A percentile compares a stretch with the other conserved stretches of the same genome.
Evolutionary conservation across 2,797 vertebrate genomes (phyloP).

Genomic region (Manis crassicaudata): DNA sequence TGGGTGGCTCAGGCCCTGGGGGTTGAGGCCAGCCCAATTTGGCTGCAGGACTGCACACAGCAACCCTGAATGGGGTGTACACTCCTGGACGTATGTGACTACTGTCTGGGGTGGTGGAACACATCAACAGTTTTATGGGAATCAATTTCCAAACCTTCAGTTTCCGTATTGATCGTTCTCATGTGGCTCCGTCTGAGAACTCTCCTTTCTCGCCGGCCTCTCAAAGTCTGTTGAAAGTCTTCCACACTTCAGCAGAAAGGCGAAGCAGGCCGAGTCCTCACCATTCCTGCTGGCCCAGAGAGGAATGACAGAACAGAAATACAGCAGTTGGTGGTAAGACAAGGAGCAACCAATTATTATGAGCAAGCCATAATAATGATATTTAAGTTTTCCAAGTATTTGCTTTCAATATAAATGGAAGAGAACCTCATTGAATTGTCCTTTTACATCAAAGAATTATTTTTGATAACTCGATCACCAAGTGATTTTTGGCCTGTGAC

Average conservation of each 20-base stretch:
- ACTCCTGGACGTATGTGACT: neutral
- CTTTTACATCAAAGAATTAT: neutral
- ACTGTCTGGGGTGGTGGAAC: neutral
- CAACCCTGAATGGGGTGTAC: neutral
- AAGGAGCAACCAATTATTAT: neutral
- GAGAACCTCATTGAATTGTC: neutral
- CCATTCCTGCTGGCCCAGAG: neutral
- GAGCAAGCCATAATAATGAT: neutral
- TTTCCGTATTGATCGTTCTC: neutral
- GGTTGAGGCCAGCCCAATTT: too few relatives aligned
- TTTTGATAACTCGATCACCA: slow-evolving; percentile 2
- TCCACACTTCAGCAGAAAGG: neutral
- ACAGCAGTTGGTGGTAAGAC: neutral
- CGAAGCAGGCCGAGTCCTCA: neutral
- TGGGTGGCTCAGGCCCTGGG: neutral
- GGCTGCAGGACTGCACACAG: neutral
- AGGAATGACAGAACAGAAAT: neutral
- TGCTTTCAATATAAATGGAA: neutral
- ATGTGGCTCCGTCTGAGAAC: neutral
- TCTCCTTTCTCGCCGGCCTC: neutral
- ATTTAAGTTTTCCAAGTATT: neutral
- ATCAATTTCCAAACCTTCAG: neutral
- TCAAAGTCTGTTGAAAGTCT: neutral
- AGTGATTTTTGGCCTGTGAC: neutral
- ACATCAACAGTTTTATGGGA: neutral